Evolutionary conservation across 2,113 vertebrate species (phyloP), one percentile per base, ranked within the genome.

Genomic region (Vidua macroura): DNA sequence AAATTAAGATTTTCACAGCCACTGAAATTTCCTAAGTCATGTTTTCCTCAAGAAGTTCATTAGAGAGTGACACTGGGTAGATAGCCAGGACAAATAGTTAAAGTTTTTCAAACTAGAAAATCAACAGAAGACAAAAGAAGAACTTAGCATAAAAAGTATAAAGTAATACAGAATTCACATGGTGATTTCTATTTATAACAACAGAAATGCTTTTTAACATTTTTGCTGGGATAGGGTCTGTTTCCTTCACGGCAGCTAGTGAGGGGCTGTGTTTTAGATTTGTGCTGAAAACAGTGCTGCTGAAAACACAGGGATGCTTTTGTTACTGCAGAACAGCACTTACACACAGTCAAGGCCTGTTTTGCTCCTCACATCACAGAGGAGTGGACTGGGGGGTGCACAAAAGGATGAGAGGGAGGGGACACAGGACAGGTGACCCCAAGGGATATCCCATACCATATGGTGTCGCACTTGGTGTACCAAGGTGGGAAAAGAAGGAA

Each of bases 401-500:
- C 22, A 66, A 58, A 15, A 13, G 27, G 28, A 63, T 19, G 15
- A 33, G 15, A 39, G 28, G 44, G 13, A 66, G 28, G 15, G 37
- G 44, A 52, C 76, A 72, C 31, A 66, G 27, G 18, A 41, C 56
- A 63, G 27, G 68, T 28, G 25, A 43, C 9, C 8, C 43, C 12
- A 59, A 74, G 23, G 31, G 52, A 52, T 20, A 52, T 52, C 20
- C 18, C 33, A 74, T 1, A 3, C 27, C 22, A 20, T 3, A 7
- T 3, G 6, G 18, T 9, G 19, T 66, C 12, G 0, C 33, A 56
- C 37, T 33, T 8, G 1, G 44, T 1, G 0, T 9, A 39, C 18
- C 39, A 81, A 67, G 23, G 27, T 39, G 23, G 13, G 19, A 13
- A 25, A 59, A 52, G 15, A 37, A 39, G 23, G 23, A 81, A 51